Conservation (phyloP, 2,888 invertebrate genomes). For the Falcaria lacertinaria region DNA sequence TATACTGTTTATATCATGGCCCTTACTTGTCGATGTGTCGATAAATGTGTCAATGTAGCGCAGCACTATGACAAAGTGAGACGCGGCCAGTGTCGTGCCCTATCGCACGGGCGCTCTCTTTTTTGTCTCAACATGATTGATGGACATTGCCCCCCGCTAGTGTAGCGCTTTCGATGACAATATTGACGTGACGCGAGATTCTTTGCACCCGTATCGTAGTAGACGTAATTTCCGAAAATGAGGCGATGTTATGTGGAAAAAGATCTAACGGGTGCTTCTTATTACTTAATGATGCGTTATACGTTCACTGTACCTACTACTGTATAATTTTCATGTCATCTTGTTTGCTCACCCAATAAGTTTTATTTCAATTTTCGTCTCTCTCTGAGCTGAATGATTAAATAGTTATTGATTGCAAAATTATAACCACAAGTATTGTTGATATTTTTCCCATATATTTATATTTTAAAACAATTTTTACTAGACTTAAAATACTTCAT, state of each 20-base stretch:
- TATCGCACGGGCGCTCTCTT: slow-evolving; percentile 50
- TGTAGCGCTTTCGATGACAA: slow-evolving; percentile 40
- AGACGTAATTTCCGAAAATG: slow-evolving; percentile 9
- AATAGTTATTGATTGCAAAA: too few species aligned
- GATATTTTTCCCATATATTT: too few species aligned
- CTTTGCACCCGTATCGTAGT: slow-evolving; percentile 22
- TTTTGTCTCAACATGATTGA: slow-evolving; percentile 66
- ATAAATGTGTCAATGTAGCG: slow-evolving; percentile 18
- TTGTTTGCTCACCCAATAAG: too few species aligned
- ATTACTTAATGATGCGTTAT: background rate
- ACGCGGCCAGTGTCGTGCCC: slow-evolving; percentile 44
- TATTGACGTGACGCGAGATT: slow-evolving; percentile 39
- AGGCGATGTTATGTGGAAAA: slow-evolving; percentile 7
- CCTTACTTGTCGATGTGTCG: slow-evolving; percentile 6
- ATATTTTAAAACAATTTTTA: too few species aligned
- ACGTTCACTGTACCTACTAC: too few species aligned
- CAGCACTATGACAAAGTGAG: slow-evolving; percentile 45
- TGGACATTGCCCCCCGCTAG: slow-evolving; percentile 37
- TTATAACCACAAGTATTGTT: too few species aligned
- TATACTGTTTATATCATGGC: slow-evolving; percentile 7
- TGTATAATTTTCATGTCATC: too few species aligned
- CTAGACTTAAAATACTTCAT: too few species aligned
- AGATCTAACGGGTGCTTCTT: slow-evolving; percentile 11
- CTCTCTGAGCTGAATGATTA: too few species aligned
- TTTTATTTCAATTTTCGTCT: too few species aligned